Conservation (phyloP, 2,113 vertebrate species). For the Philantomba maxwellii region DNA sequence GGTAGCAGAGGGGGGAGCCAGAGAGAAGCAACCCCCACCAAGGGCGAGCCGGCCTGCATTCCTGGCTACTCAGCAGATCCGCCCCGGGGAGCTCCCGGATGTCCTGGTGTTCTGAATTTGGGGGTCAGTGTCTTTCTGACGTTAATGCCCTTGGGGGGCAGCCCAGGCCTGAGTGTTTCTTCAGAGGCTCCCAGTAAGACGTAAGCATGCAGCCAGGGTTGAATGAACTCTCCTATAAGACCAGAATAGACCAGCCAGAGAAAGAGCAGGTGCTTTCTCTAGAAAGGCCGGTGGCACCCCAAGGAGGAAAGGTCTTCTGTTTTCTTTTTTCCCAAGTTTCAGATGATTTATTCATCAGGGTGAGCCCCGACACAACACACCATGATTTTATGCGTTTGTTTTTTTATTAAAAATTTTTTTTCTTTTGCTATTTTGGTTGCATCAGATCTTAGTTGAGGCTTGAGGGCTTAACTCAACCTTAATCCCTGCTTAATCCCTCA, state of each 20-base stretch:
- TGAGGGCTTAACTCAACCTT: not conserved
- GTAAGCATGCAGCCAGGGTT: fast-evolving
- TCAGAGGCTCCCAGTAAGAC: not conserved
- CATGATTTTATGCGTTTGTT: not conserved
- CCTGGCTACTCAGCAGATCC: no score
- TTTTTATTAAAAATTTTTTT: not conserved
- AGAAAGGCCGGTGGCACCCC: not conserved
- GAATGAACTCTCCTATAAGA: fast-evolving
- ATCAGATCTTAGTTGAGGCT: not conserved
- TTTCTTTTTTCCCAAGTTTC: not conserved
- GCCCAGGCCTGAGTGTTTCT: not conserved
- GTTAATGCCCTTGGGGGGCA: not conserved
- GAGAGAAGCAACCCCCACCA: fast-evolving
- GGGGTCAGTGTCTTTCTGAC: fast-evolving
- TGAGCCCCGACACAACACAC: not conserved
- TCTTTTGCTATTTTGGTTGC: not conserved
- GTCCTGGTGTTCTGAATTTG: fast-evolving
- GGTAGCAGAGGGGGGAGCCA: not conserved
- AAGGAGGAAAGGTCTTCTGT: not conserved
- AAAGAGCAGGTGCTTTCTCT: not conserved
- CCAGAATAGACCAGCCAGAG: fast-evolving
- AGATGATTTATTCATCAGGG: not conserved
- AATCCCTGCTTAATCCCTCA: no score
- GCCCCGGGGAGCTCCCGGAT: fast-evolving
- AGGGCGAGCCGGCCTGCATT: fast-evolving